These are phyloP conservation scores for Mionectes macconnelli DNA, from an alignment of 2,113 vertebrate species.

Conservation along the genomic window DNA sequence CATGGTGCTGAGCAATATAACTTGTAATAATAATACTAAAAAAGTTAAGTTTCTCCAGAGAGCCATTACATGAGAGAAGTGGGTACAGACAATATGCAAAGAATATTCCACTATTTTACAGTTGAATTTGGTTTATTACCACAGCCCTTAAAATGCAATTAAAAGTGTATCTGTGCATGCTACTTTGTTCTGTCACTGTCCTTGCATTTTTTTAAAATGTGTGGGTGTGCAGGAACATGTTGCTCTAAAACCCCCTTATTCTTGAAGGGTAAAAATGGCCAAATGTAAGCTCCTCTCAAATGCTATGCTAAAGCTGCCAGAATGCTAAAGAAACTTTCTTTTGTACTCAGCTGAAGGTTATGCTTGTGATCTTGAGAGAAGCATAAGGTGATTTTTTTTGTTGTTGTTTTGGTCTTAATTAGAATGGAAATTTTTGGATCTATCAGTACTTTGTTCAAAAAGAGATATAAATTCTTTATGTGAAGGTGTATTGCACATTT, in stretches of 20 bases:
- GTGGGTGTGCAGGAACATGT: background rate
- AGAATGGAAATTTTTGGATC: background rate
- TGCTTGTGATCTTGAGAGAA: background rate
- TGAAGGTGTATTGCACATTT: background rate
- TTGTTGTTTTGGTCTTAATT: background rate
- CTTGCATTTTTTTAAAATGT: conserved; percentile 19
- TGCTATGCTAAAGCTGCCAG: background rate
- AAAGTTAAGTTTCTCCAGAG: conserved; percentile 52
- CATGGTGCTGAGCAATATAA: conserved; percentile 39
- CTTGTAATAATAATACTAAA: conserved; percentile 61
- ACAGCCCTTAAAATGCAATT: conserved; percentile 41
- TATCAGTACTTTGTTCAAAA: background rate
- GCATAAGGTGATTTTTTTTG: background rate
- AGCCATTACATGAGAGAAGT: conserved; percentile 3
- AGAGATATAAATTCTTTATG: background rate
- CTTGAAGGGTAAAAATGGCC: conserved; percentile 16
- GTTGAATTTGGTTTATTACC: conserved; percentile 34
- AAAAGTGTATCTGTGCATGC: background rate
- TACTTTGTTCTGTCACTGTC: background rate
- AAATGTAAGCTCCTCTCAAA: background rate
- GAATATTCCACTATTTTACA: background rate
- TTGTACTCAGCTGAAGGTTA: background rate
- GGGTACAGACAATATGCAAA: conserved; percentile 16
- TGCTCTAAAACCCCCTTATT: background rate
- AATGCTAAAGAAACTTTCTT: background rate